Base-by-base conservation (phyloP, 2,113 vertebrate species). In the Silurus asotus region DNA sequence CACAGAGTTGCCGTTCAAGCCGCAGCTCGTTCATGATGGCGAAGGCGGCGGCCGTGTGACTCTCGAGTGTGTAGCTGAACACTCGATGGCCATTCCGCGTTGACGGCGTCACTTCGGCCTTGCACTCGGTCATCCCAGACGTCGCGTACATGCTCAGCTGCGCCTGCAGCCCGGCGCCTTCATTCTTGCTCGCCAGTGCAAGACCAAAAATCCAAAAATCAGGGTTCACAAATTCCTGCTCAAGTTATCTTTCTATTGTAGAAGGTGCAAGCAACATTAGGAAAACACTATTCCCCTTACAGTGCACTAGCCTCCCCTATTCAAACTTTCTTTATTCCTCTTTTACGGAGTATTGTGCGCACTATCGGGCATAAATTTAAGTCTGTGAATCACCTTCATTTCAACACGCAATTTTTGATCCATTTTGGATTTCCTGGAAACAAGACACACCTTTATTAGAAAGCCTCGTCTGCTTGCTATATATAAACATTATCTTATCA, bases 1-100 rank as follows among this genome's bases (percentile, higher is more conserved):
- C 97, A 4, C 97, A 99, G 4, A 99, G 96, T 91, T 97, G 97
- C 0, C 95, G 93, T 83, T 94, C 95, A 80, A 96, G 88, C 0
- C 97, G 95, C 61, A 99, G 95, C 85, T 98, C 96, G n/a, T 98
- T 98, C 97, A 99, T 98, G 91, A 98, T 96, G 88, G 93, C 88
- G 49, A 98, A 95, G 51, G 97, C 97, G 0, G 96, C 96, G 0
- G 95, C 94, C 4, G 97, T 97, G 94, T 98, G 97, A 86, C 97
- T 97, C 83, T 96, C 95, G 51, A 98, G 94, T 0, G 96, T 96
- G 95, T 98, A 98, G 91, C 95, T 97, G 92, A 97, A 97, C 59
- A 96, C 94, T 0, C 96, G 95, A 92, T 96, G 95, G 72, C 96
- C 96, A 0, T 97, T 95, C 89, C 93, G 94, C 0, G 96, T 97